Evolutionary conservation across 2,888 invertebrate genomes (phyloP).

Genomic region (Syritta pipiens): DNA sequence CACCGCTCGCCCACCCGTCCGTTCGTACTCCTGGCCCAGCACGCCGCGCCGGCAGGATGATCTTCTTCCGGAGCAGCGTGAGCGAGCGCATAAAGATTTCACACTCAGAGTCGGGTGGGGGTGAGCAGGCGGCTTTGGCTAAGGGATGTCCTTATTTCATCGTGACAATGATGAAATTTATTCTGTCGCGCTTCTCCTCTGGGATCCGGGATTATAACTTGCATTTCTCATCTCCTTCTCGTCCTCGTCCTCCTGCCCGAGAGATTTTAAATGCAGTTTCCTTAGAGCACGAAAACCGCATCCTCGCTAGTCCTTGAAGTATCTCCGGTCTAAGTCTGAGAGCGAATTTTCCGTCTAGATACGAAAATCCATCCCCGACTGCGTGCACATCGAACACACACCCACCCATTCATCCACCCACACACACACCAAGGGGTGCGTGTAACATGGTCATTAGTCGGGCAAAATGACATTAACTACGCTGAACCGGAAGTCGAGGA

Average conservation of each 20-base stretch:
- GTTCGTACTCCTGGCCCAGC: not conserved
- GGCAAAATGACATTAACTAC: constrained; percentile 50
- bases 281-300: constrained; percentile 15
- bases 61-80: not conserved
- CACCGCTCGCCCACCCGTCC: not conserved
- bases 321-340: constrained; percentile 20
- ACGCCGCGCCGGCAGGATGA: constrained; percentile 4
- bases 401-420: not conserved
- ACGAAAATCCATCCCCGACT: too few relatives aligned
- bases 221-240: not conserved
- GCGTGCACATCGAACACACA: not conserved
- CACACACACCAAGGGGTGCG: constrained; percentile 19
- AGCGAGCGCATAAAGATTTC: constrained; percentile 1
- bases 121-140: constrained; percentile 5
- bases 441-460: constrained; percentile 54
- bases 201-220: constrained; percentile 43
- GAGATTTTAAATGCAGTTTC: constrained; percentile 1
- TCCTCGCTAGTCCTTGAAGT: constrained; percentile 38
- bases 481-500: constrained; percentile 54
- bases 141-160: constrained; percentile 18
- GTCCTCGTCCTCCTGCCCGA: not conserved
- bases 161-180: constrained; percentile 41
- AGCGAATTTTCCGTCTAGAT: too few relatives aligned
- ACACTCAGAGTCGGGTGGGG: not conserved
- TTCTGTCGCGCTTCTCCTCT: constrained; percentile 28